A percentile compares a stretch with the other conserved stretches of the same genome.
Conservation (phyloP, 2,797 vertebrate genomes). For the Tamandua tetradactyla region DNA sequence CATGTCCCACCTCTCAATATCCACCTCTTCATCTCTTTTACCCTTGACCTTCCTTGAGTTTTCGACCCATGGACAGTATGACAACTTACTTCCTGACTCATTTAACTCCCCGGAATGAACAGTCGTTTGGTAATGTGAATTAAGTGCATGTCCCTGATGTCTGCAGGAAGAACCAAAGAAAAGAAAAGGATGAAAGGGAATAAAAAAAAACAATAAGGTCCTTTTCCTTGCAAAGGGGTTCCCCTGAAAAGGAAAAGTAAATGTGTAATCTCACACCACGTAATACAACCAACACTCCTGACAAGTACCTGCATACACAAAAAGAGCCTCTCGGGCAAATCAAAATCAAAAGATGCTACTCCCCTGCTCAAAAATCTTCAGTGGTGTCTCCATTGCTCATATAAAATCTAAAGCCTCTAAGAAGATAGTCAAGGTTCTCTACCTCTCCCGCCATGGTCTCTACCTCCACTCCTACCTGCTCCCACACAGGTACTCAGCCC, state of each 20-base stretch:
- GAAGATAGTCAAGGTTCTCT: neutral
- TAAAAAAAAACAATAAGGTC: neutral
- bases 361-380: neutral
- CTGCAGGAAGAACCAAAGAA: neutral
- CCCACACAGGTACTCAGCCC: no score
- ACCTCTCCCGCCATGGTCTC: neutral
- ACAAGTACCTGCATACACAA: neutral
- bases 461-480: neutral
- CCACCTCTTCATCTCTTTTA: slow-evolving; percentile 25
- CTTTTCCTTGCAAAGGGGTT: neutral
- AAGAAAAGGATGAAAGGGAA: neutral
- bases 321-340: neutral
- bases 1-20: neutral
- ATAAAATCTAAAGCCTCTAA: neutral
- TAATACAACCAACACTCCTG: neutral
- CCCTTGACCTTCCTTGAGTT: neutral
- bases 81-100: slow-evolving; percentile 44
- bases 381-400: neutral
- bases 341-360: neutral
- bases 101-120: slow-evolving; percentile 60
- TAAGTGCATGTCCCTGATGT: neutral
- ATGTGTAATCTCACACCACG: neutral
- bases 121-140: neutral
- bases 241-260: neutral
- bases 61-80: neutral